These are phyloP conservation scores for Cairina moschata DNA, from an alignment of 2,113 vertebrate genomes.

Conservation along the genomic window DNA sequence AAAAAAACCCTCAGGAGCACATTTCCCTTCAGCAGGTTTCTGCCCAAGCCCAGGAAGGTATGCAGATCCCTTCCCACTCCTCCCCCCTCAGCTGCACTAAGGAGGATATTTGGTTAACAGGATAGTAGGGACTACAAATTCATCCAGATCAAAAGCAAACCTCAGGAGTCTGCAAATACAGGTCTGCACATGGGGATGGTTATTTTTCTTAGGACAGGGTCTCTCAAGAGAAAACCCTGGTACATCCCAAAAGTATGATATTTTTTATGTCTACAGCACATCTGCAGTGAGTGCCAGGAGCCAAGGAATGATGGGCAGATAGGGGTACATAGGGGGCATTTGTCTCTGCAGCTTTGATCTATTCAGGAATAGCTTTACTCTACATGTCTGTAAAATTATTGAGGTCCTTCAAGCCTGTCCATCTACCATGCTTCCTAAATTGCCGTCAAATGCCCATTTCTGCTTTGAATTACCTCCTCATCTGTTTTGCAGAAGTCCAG, in stretches of 20 bases:
- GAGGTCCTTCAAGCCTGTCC: neutral
- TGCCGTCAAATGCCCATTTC: neutral
- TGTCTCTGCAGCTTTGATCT: neutral
- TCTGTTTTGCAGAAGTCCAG: neutral
- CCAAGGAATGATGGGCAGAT: neutral
- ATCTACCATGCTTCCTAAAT: neutral
- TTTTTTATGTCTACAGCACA: neutral
- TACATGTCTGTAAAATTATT: accelerated
- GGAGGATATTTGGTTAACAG: neutral
- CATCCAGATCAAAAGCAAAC: neutral
- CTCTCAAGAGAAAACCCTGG: neutral
- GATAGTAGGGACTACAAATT: neutral
- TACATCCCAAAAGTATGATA: neutral
- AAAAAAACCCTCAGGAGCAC: neutral
- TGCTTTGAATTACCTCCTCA: neutral
- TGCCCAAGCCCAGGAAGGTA: neutral
- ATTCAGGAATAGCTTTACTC: neutral
- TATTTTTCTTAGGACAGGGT: neutral
- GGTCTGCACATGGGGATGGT: neutral
- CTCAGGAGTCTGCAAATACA: neutral
- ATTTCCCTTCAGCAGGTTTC: neutral
- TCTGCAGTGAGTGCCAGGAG: neutral
- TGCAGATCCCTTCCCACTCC: neutral
- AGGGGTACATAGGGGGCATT: neutral
- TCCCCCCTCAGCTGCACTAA: neutral